These are phyloP conservation scores for Nomada hirtipes DNA, from an alignment of 2,888 invertebrate species.

Conservation along the genomic window DNA sequence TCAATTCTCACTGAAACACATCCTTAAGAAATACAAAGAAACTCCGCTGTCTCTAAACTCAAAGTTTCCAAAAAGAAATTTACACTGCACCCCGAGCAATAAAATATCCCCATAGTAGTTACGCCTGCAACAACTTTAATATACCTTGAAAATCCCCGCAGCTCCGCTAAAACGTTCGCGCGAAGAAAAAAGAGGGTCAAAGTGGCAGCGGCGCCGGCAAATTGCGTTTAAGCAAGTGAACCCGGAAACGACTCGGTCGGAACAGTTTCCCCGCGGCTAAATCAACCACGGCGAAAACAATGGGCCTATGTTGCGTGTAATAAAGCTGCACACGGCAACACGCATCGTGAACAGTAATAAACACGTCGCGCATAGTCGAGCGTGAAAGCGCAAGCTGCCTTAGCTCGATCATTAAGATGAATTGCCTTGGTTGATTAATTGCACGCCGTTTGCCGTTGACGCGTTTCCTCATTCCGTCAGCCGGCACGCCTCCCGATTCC, in stretches of 20 bases:
- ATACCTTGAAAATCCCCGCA: too few species aligned
- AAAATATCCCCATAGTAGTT: too few species aligned
- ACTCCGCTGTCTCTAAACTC: too few species aligned
- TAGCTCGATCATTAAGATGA: slow-evolving; percentile 77
- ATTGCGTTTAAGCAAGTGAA: background rate
- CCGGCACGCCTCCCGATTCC: slow-evolving; percentile 48
- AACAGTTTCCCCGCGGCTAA: slow-evolving; percentile 6
- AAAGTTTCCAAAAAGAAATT: too few species aligned
- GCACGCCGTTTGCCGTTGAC: slow-evolving; percentile 73
- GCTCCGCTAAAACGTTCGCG: too few species aligned
- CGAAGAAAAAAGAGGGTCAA: too few species aligned
- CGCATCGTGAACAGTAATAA: slow-evolving; percentile 49
- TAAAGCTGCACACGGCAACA: slow-evolving; percentile 26
- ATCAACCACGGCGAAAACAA: slow-evolving; percentile 30
- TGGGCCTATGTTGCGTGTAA: slow-evolving; percentile 36
- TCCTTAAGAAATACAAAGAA: too few species aligned
- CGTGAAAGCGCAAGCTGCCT: slow-evolving; percentile 67
- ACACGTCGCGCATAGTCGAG: slow-evolving; percentile 48
- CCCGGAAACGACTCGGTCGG: slow-evolving; percentile 13
- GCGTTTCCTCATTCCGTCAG: slow-evolving; percentile 44
- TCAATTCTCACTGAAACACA: too few species aligned
- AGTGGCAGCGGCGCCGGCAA: too few species aligned
- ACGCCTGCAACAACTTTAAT: too few species aligned
- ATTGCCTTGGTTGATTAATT: slow-evolving; percentile 76
- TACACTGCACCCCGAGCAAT: too few species aligned